phyloP scores from a whole-genome alignment of 2,113 vertebrate species.

The Anhinga anhinga region DNA sequence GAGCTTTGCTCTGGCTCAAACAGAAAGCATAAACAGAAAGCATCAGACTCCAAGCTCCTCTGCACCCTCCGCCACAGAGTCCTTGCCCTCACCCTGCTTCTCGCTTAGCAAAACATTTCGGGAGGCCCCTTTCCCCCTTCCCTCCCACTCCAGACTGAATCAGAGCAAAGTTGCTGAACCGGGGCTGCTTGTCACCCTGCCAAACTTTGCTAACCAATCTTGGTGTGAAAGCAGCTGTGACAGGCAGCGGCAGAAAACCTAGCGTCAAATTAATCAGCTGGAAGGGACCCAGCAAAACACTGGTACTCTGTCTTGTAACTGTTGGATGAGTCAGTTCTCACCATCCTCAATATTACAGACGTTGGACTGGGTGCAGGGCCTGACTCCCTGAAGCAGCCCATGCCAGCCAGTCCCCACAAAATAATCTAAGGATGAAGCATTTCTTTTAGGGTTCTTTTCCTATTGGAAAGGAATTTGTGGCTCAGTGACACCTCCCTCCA shows the following conservation, averaged over 20 bases:
- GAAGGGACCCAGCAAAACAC: neutral
- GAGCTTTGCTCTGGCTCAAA: neutral
- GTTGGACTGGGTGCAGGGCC: neutral
- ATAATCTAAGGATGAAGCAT: neutral
- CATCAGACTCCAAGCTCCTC: neutral
- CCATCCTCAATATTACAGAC: neutral
- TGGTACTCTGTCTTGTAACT: neutral
- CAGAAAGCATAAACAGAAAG: neutral
- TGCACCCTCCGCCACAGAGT: neutral
- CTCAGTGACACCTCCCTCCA: neutral
- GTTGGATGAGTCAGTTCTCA: neutral
- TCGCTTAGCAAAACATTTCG: neutral
- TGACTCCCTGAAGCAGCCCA: neutral
- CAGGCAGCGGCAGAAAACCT: neutral
- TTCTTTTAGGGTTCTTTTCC: neutral
- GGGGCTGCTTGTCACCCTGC: neutral
- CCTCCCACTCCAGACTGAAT: neutral
- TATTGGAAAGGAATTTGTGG: neutral
- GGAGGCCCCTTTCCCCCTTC: neutral
- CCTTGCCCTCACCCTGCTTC: neutral
- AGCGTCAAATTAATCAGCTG: neutral
- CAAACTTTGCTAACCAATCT: neutral
- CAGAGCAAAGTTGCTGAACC: slow-evolving; percentile 1
- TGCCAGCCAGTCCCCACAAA: neutral
- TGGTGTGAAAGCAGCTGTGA: neutral